Percentiles rank a stretch among this genome's conserved stretches.
phyloP scores from a whole-genome alignment of 2,113 vertebrate species.

The Nibea albiflora region DNA sequence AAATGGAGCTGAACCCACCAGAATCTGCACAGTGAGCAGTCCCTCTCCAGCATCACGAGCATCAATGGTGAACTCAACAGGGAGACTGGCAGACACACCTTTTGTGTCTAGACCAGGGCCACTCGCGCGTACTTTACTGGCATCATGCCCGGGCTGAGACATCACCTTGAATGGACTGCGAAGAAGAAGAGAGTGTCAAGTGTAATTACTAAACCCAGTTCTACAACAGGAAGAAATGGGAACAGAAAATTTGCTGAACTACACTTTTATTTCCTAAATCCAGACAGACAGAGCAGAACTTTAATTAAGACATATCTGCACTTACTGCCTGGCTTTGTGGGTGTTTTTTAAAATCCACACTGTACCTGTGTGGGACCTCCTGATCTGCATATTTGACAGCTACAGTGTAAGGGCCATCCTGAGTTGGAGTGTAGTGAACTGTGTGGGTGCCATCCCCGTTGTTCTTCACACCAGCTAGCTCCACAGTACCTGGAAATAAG shows the following conservation, averaged over 20 bases:
- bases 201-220: conserved; percentile 47
- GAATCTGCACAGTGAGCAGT: conserved; percentile 92
- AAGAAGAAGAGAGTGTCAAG: conserved; percentile 35
- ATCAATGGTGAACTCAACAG: conserved; percentile 95
- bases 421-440: conserved; percentile 92
- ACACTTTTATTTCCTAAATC: conserved; percentile 17
- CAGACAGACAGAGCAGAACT: conserved; percentile 27
- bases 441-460: conserved; percentile 93
- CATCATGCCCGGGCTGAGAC: conserved; percentile 90
- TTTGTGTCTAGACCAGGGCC: conserved; percentile 91
- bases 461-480: conserved; percentile 91
- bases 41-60: conserved; percentile 93
- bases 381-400: conserved; percentile 92
- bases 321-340: neutral
- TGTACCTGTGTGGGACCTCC: conserved; percentile 94
- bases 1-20: conserved; percentile 82
- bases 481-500: conserved; percentile 83
- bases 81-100: conserved; percentile 92
- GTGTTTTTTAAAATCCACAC: conserved; percentile 16
- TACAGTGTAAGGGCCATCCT: conserved; percentile 91
- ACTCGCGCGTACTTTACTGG: conserved; percentile 94
- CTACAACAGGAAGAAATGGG: conserved; percentile 31
- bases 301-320: conserved; percentile 46
- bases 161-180: conserved; percentile 94
- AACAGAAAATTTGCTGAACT: conserved; percentile 18